Base-by-base conservation (phyloP, 2,888 invertebrate species). In the Lithophane socia region DNA sequence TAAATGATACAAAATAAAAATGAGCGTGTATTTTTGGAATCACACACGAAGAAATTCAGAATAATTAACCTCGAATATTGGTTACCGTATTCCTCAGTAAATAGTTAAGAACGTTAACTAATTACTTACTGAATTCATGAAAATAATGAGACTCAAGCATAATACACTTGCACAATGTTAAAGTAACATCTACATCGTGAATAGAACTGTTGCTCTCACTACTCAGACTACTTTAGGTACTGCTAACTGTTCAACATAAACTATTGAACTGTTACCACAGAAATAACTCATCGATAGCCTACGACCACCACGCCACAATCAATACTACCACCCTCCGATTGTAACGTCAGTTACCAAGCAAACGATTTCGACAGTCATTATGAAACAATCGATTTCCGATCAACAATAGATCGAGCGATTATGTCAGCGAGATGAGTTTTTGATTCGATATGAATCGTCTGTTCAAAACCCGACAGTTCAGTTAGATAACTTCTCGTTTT, bases 331-430 rank as follows among this genome's bases (percentile, higher is more conserved):
- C 85, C 87, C 85, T 85, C 79, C 84, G 82, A 90, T 83, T 75
- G 77, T 80, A 79, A 63, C 75, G 56, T 85, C 83, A 85, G 82
- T 89, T 86, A 77, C 88, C 87, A 86, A 82, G 79, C 81, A 69
- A 83, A 54, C 73, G 73, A 89, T 91, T 90, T 90, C 90, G 80
- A 85, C 87, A 88, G 86, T 85, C 80, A 87, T 92, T 92, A 90
- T 86, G 89, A 90, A 91, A 91, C 89, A 89, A 90, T 90, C 89
- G 88, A 89, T 89, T 90, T 88, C 83, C 87, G 86, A 91, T 88
- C 85, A 76, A 88, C 82, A 87, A 89, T 82, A 81, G 87, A 89
- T 90, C 77, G 78, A 88, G 49, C 77, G 82, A 90, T 93, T 93
- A 91, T 91, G 90, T 92, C 91, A 92, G 84, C 73, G 79, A 82